Conservation (phyloP, 2,113 vertebrate genomes). For the Daboia siamensis region DNA sequence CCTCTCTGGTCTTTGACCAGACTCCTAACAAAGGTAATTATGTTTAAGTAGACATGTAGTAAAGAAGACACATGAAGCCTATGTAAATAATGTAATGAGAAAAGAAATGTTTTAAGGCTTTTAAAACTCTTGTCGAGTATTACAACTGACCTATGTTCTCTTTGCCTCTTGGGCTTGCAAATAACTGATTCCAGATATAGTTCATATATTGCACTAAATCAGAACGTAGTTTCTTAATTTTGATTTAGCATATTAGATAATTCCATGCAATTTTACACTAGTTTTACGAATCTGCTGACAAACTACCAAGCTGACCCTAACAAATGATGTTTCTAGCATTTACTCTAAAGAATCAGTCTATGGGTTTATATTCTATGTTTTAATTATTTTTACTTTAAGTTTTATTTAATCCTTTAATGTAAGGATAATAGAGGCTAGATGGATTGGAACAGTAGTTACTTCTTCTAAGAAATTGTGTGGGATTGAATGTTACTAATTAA, state of each 20-base stretch:
- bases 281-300: not conserved
- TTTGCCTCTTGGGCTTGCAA: not conserved
- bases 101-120: not conserved
- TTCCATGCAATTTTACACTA: not conserved
- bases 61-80: not conserved
- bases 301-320: not conserved
- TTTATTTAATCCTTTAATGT: not conserved
- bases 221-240: not conserved
- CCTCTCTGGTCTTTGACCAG: not conserved
- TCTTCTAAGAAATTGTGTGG: not conserved
- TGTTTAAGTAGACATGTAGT: not conserved
- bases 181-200: not conserved
- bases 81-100: not conserved
- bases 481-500: not conserved
- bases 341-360: not conserved
- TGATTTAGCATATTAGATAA: not conserved
- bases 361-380: not conserved
- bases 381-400: not conserved
- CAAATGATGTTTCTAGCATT: not conserved
- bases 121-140: not conserved
- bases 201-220: not conserved
- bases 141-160: not conserved
- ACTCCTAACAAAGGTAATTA: slow-evolving; percentile 29
- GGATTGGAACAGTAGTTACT: not conserved
- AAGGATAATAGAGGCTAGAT: slow-evolving; percentile 3